A percentile compares a stretch with the other conserved stretches of the same genome.
Conservation (phyloP, 2,113 vertebrate species). For the Syrmaticus mikado region DNA sequence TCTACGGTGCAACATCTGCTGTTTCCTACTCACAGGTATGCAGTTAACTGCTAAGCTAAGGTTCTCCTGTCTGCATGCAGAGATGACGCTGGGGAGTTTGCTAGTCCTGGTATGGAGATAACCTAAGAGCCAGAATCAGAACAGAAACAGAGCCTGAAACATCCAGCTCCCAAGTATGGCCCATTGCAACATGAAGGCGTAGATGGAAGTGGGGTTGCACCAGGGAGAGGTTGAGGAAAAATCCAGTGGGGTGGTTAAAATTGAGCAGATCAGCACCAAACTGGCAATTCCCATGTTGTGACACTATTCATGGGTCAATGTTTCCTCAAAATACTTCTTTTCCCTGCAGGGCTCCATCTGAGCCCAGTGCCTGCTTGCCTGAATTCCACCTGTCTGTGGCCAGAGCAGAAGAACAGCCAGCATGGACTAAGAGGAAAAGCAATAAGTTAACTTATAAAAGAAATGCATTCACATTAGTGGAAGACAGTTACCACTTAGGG, state of each 20-base stretch:
- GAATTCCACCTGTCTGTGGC: not conserved
- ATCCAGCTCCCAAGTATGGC: not conserved
- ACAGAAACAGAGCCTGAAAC: not conserved
- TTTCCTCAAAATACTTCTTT: not conserved
- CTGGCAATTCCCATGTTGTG: not conserved
- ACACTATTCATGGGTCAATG: not conserved
- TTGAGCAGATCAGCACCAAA: too few relatives aligned
- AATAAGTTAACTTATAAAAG: conserved; percentile 29
- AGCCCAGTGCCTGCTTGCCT: not conserved
- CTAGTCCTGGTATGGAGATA: not conserved
- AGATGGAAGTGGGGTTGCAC: not conserved
- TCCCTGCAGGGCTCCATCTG: not conserved
- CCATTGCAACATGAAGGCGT: not conserved
- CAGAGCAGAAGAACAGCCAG: not conserved
- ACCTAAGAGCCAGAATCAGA: not conserved
- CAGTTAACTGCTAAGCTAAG: not conserved
- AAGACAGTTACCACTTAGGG: conserved; percentile 12
- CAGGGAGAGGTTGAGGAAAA: not conserved
- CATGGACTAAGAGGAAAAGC: not conserved
- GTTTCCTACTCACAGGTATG: not conserved
- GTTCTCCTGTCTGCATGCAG: not conserved
- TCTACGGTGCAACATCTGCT: not conserved
- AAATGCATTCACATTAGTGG: conserved; percentile 40
- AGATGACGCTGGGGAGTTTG: not conserved
- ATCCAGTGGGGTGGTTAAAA: not conserved